phyloP scores from a whole-genome alignment of 2,797 vertebrate genomes.

The Typhlichthys eigenmanni region DNA sequence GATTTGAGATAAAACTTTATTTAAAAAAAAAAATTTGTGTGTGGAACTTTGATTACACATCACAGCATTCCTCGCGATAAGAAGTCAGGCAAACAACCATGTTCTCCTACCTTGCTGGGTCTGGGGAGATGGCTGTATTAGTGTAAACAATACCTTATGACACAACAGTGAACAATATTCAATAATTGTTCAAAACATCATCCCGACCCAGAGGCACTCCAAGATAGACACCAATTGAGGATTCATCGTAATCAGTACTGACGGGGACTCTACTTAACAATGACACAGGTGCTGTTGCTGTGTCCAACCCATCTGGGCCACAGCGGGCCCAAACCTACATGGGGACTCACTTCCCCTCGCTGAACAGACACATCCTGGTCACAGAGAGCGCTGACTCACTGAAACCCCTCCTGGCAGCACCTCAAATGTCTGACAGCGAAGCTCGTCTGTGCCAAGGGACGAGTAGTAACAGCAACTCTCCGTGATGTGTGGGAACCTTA shows the following conservation, averaged over 20 bases:
- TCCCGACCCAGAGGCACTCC: not conserved
- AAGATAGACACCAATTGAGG: conserved; percentile 19
- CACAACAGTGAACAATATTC: conserved; percentile 6
- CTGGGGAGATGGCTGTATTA: conserved; percentile 8
- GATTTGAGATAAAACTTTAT: conserved; percentile 62
- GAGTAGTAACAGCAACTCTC: too few species aligned
- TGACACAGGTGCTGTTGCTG: conserved; percentile 34
- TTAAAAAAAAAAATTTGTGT: conserved; percentile 52
- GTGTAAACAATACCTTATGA: conserved; percentile 30
- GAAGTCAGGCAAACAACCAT: conserved; percentile 36
- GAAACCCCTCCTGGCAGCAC: not conserved
- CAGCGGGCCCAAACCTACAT: conserved; percentile 25
- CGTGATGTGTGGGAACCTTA: too few species aligned
- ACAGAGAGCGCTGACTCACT: not conserved
- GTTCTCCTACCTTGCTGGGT: conserved; percentile 27
- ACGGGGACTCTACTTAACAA: conserved; percentile 11
- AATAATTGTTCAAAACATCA: not conserved
- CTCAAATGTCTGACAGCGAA: too few species aligned
- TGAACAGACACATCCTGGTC: not conserved
- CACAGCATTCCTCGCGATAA: conserved; percentile 41
- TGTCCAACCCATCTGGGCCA: conserved; percentile 22
- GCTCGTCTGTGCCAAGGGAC: too few species aligned
- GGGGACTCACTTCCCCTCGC: conserved; percentile 17
- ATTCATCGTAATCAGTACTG: not conserved
- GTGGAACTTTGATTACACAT: conserved; percentile 43